phyloP scores from a whole-genome alignment of 2,113 vertebrate genomes.

The Apus apus region DNA sequence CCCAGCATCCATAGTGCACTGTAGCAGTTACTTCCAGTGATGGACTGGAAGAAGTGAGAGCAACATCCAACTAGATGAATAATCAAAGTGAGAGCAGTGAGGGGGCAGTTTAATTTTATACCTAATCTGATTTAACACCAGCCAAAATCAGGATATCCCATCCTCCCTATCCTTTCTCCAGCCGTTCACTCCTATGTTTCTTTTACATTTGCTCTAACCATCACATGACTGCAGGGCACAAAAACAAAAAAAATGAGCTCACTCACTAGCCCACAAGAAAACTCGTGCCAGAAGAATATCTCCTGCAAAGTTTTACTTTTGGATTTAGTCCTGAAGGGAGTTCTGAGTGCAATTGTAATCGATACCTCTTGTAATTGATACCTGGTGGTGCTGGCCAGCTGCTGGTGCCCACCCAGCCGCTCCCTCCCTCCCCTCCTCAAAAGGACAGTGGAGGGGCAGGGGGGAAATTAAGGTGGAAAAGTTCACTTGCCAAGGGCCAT shows the following conservation, averaged over 20 bases:
- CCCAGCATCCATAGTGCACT: neutral
- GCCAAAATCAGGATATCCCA: neutral
- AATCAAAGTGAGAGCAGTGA: neutral
- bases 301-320: neutral
- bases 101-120: neutral
- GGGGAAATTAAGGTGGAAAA: neutral
- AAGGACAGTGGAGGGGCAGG: neutral
- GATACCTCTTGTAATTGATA: neutral
- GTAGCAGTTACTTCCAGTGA: neutral
- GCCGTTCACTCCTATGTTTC: rapidly evolving
- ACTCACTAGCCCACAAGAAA: neutral
- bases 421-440: neutral
- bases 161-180: neutral
- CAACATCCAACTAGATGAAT: neutral
- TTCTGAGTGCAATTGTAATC: neutral
- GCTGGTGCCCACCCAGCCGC: neutral
- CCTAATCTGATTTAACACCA: neutral
- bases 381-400: rapidly evolving
- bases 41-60: neutral
- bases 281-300: neutral
- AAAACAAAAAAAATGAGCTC: neutral
- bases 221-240: neutral
- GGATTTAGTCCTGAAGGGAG: neutral
- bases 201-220: neutral
- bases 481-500: neutral